A percentile compares a stretch with the other conserved stretches of the same genome.
phyloP scores from a whole-genome alignment of 2,888 invertebrate genomes.

The Dolichopus griseipennis region DNA sequence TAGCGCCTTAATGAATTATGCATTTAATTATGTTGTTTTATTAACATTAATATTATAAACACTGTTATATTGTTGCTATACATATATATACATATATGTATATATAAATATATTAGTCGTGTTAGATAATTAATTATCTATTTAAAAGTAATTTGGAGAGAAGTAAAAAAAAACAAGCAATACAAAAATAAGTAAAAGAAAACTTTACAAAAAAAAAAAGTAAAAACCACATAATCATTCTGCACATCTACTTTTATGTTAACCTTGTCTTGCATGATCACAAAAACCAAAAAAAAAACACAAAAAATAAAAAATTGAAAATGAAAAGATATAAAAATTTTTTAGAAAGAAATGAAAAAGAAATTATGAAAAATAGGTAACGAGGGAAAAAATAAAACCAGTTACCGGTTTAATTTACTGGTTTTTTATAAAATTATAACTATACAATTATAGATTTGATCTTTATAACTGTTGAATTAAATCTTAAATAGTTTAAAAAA shows the following conservation, averaged over 20 bases:
- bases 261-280: background rate
- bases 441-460: too few species aligned
- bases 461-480: too few species aligned
- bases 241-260: background rate
- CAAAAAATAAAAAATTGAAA: background rate
- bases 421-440: background rate
- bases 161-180: too few species aligned
- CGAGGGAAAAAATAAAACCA: background rate
- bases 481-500: too few species aligned
- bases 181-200: too few species aligned
- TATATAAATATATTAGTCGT: background rate
- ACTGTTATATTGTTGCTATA: background rate
- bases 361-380: background rate
- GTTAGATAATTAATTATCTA: background rate
- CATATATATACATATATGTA: too few species aligned
- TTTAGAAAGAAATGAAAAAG: too few species aligned
- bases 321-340: background rate
- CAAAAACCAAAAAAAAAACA: background rate
- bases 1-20: background rate
- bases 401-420: slow-evolving; percentile 2
- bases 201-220: background rate
- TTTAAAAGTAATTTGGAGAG: background rate
- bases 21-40: background rate
- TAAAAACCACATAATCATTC: background rate
- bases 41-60: too few species aligned